Percentiles rank a stretch among this genome's conserved stretches.
Conservation (phyloP, 2,113 vertebrate genomes). For the Tupaia tana region DNA sequence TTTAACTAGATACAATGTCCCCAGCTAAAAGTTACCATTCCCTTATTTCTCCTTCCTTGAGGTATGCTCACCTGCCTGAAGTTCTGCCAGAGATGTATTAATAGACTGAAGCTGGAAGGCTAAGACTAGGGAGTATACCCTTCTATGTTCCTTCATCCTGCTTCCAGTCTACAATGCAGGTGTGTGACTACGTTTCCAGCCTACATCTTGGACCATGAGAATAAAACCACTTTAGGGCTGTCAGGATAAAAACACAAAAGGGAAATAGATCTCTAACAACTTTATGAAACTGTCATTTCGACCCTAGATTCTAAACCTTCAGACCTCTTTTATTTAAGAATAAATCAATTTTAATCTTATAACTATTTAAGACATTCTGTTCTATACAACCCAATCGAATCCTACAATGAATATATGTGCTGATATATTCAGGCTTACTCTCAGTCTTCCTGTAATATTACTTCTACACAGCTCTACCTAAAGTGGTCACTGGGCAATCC, state of each 20-base stretch:
- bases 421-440: background rate
- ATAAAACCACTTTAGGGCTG: background rate
- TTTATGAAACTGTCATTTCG: background rate
- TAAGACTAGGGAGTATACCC: background rate
- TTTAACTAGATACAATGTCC: background rate
- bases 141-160: background rate
- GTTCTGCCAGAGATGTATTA: background rate
- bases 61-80: background rate
- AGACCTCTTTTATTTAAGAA: conserved; percentile 6
- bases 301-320: background rate
- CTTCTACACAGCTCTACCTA: background rate
- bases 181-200: background rate
- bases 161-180: background rate
- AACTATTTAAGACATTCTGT: background rate
- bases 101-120: background rate
- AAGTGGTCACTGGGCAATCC: background rate
- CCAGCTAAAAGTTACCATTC: background rate
- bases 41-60: background rate
- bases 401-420: background rate
- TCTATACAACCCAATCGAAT: background rate
- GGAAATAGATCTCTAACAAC: background rate
- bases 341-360: conserved; percentile 3
- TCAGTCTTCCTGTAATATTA: background rate
- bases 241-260: background rate
- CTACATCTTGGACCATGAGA: background rate